Conservation (phyloP, 2,888 invertebrate species). For the Augiades crinisus region DNA sequence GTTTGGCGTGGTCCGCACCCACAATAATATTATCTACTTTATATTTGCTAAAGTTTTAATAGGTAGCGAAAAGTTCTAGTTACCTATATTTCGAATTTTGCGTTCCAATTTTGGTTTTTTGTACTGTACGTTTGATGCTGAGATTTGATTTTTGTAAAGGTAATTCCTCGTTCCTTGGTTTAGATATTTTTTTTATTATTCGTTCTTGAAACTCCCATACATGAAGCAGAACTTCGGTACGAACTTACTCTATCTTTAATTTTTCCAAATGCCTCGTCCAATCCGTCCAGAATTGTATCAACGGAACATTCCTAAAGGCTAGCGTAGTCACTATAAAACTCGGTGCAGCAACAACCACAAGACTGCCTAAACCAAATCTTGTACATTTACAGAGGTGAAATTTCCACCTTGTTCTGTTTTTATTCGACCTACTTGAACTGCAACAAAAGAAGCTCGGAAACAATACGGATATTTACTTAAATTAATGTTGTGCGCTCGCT, state of each 20-base stretch:
- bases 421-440: background rate
- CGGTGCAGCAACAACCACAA: background rate
- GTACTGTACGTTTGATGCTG: too few species aligned
- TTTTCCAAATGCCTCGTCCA: too few species aligned
- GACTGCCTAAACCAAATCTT: background rate
- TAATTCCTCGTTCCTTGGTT: too few species aligned
- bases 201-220: too few species aligned
- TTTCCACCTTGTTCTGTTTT: background rate
- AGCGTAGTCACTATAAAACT: background rate
- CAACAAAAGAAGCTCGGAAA: background rate
- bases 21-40: background rate
- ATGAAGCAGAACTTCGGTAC: too few species aligned
- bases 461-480: background rate
- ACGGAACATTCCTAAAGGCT: too few species aligned
- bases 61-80: background rate
- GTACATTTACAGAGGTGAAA: constrained; percentile 1
- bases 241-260: too few species aligned
- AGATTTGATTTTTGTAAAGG: too few species aligned
- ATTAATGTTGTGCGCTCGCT: background rate
- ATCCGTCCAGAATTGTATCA: background rate
- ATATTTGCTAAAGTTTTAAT: constrained; percentile 3
- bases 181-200: too few species aligned
- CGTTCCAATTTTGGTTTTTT: background rate
- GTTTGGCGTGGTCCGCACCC: constrained; percentile 8
- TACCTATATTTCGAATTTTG: too few species aligned